Evolutionary conservation across 2,888 invertebrate genomes (phyloP), one percentile per base, ranked within the genome.

Genomic region (Acrocyrtus sp.): DNA sequence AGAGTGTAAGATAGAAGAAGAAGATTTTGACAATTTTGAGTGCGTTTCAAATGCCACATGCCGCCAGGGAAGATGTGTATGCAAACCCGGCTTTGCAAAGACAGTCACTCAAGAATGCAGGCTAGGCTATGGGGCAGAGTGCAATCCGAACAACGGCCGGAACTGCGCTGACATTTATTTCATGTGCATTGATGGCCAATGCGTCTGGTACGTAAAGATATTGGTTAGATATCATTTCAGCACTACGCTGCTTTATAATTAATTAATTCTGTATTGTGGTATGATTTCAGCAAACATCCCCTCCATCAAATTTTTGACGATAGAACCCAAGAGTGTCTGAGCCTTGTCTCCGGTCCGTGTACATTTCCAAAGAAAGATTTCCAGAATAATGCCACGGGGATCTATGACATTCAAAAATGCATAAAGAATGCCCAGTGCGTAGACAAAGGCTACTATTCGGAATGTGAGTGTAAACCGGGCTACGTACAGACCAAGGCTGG

Each of bases 231-330:
- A n/a, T n/a, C n/a, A n/a, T n/a, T n/a, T n/a, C n/a, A n/a, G n/a
- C n/a, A n/a, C n/a, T n/a, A n/a, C n/a, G n/a, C n/a, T n/a, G n/a
- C n/a, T n/a, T n/a, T n/a, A n/a, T 10, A 24, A 21, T 51, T 50
- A 12, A 50, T 48, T n/a, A n/a, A n/a, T n/a, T n/a, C n/a, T n/a
- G n/a, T n/a, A n/a, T n/a, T n/a, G n/a, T n/a, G n/a, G n/a, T n/a
- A n/a, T n/a, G n/a, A 8, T 22, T 27, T 17, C 24, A 77, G 78
- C 45, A 75, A 76, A 39, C 60, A 76, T 27, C 78, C 79, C 1
- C 58, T 79, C 1, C 79, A 79, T 27, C 79, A 79, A 61, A 51
- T 70, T 6, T 79, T 78, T 56, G 78, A 79, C 47, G 65, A 73
- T 26, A 39, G 65, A 26, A 75, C 72, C 2, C 70, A 72, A 48